Evolutionary conservation across 2,113 vertebrate species (phyloP).

Genomic region (Heterocephalus glaber): DNA sequence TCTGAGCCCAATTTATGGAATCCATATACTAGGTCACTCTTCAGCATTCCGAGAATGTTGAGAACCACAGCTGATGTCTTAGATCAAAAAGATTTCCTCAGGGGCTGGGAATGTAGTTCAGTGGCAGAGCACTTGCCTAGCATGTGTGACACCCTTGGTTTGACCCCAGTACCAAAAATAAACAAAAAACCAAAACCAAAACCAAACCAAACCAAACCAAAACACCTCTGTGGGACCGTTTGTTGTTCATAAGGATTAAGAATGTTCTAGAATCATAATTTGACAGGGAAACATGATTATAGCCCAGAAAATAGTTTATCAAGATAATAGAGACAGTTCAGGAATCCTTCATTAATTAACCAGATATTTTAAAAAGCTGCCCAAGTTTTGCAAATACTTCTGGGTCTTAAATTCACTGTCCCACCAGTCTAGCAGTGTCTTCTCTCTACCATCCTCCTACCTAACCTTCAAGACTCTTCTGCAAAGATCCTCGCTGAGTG

Average conservation of each 20-base stretch:
- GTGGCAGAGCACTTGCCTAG: neutral
- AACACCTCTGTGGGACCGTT: neutral
- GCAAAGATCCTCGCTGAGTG: neutral
- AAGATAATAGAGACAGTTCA: constrained; percentile 33
- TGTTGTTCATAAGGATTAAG: neutral
- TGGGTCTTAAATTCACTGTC: neutral
- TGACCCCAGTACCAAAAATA: neutral
- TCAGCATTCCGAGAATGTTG: neutral
- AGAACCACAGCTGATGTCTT: neutral
- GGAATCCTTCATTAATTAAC: neutral
- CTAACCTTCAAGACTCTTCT: neutral
- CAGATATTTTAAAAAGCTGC: neutral
- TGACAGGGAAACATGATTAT: neutral
- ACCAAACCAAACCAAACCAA: neutral
- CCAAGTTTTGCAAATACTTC: neutral
- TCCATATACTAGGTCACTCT: neutral
- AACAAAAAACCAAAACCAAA: neutral
- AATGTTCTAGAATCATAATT: neutral
- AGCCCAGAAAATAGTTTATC: constrained; percentile 34
- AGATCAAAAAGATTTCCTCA: neutral
- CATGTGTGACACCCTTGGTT: neutral
- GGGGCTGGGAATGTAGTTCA: neutral
- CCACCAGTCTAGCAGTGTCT: neutral
- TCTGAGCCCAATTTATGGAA: neutral
- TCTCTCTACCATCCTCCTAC: neutral